Evolutionary conservation across 2,888 invertebrate species (phyloP).

Genomic region (Dryobotodes eremita): DNA sequence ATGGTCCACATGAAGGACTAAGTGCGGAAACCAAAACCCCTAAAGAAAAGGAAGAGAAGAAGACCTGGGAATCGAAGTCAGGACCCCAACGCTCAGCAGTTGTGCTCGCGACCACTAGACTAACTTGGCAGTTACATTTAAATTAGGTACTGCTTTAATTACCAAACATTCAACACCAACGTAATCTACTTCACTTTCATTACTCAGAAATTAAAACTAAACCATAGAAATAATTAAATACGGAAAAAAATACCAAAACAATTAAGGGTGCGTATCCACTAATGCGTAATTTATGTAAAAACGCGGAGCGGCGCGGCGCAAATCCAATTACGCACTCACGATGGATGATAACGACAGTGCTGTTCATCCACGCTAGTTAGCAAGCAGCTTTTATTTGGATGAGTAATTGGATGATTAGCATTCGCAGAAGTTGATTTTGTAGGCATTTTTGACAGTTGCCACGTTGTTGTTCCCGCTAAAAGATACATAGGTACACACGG

Average conservation of each 20-base stretch:
- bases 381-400: constrained; percentile 36
- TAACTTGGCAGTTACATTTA: too few relatives aligned
- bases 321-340: constrained; percentile 66
- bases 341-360: constrained; percentile 47
- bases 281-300: constrained; percentile 65
- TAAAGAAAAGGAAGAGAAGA: too few relatives aligned
- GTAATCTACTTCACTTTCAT: background rate
- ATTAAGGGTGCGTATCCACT: constrained; percentile 57
- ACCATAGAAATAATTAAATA: constrained; percentile 19
- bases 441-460: background rate
- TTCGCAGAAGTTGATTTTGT: background rate
- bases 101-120: too few relatives aligned
- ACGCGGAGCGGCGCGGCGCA: constrained; percentile 31
- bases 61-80: too few relatives aligned
- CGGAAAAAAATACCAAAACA: constrained; percentile 30
- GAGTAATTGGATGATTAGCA: constrained; percentile 40
- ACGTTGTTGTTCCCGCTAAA: background rate
- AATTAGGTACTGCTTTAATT: too few relatives aligned
- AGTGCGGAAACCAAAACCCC: too few relatives aligned
- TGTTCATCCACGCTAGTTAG: constrained; percentile 44
- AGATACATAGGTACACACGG: background rate
- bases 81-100: too few relatives aligned
- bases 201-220: constrained; percentile 15
- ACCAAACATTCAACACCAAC: too few relatives aligned
- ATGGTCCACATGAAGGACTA: too few relatives aligned